phyloP scores from a whole-genome alignment of 2,113 vertebrate genomes.

The Ictalurus furcatus region DNA sequence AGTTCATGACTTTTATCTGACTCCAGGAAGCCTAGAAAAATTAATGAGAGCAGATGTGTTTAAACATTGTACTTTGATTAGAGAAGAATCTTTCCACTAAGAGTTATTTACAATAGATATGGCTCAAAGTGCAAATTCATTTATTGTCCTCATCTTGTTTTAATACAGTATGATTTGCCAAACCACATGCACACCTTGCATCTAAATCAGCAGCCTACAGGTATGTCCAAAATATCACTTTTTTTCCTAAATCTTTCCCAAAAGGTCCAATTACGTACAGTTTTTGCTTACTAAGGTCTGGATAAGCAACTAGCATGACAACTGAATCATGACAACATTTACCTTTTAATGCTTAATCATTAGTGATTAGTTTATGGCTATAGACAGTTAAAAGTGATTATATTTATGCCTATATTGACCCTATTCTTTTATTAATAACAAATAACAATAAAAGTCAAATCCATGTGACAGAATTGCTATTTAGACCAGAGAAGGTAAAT shows the following conservation, averaged over 20 bases:
- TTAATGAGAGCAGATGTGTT: background rate
- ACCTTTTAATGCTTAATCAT: background rate
- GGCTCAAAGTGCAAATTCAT: background rate
- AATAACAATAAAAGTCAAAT: background rate
- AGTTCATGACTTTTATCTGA: background rate
- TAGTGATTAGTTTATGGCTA: background rate
- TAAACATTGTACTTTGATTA: background rate
- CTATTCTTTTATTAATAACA: no score
- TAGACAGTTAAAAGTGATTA: background rate
- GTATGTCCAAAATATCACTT: slow-evolving; percentile 50
- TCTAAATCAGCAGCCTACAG: slow-evolving; percentile 56
- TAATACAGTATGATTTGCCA: slow-evolving; percentile 57
- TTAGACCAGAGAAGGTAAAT: background rate
- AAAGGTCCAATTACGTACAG: background rate
- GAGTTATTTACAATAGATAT: background rate
- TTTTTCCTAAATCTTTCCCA: background rate
- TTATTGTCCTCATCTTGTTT: slow-evolving; percentile 10
- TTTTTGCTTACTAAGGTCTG: background rate
- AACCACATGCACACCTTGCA: slow-evolving; percentile 58
- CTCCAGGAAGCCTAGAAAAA: background rate
- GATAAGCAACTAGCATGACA: background rate
- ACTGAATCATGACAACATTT: background rate
- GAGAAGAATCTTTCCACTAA: background rate
- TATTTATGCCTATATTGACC: background rate
- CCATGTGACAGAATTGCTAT: background rate